Evolutionary conservation across 2,888 invertebrate genomes (phyloP), one percentile per base, ranked within the genome.

Genomic region (Andrena bicolor): DNA sequence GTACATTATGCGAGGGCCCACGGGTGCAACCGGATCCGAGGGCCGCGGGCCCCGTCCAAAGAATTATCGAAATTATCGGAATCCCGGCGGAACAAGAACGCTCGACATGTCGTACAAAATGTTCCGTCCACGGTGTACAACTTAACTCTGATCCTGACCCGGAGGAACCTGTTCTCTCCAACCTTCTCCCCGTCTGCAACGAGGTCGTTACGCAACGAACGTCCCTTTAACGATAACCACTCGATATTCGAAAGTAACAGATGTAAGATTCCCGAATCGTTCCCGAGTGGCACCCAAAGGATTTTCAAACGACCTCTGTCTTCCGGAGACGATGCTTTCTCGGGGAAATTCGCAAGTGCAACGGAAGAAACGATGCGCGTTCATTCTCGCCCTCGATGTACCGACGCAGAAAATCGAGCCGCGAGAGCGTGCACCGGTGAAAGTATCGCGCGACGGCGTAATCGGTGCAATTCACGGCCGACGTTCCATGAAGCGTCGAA

Each of bases 21-120:
- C 28, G 41, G 56, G 58, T 65, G 61, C 79, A 63, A 84, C 58
- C 75, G 70, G 64, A 73, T 80, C 66, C 65, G 30, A 58, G 23
- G 41, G 1, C 41, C 41, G 26, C 35, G 20, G 51, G 30, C n/a
- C 49, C 5, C 30, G 48, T 30, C 60, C 61, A 70, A 80, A 63
- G 84, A 78, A 86, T 83, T 61, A 77, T 83, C 82, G 70, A 77
- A 82, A 83, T 83, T 69, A 83, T 83, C 82, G 76, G 73, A 81
- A 76, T 76, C 82, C 53, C 23, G 60, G 74, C 28, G 56, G 51
- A 71, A 80, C 82, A 81, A 76, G 81, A 66, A 58, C 63, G 23
- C 30, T 69, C 61, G 48, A 76, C 75, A 23, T 64, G 69, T 80
- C 61, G 75, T 71, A 81, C 82, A 61, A 73, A 83, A 61, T 77